phyloP scores from a whole-genome alignment of 1,140 invertebrate species.

The Pachypeltis micranthus region DNA sequence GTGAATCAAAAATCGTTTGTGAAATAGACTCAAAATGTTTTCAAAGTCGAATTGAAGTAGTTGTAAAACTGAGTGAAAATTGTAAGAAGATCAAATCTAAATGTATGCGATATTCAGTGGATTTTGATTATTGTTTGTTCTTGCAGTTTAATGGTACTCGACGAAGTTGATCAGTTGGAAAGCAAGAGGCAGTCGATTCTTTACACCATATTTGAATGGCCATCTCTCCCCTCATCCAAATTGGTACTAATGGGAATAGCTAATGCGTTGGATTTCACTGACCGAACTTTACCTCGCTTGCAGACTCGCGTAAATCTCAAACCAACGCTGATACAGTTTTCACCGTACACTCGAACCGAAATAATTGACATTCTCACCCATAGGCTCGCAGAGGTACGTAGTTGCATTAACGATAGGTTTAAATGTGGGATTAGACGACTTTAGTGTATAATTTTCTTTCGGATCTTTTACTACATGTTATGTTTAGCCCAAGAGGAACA shows the following conservation, averaged over 20 bases:
- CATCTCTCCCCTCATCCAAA: slow-evolving; percentile 51
- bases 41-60: too few relatives aligned
- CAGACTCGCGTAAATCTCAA: slow-evolving; percentile 58
- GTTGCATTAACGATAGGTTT: too few relatives aligned
- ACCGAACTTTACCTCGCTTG: slow-evolving; percentile 75
- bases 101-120: slow-evolving; percentile 9
- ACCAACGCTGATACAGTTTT: slow-evolving; percentile 72
- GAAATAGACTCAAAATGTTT: too few relatives aligned
- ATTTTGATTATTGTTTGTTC: slow-evolving; percentile 18
- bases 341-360: slow-evolving; percentile 82
- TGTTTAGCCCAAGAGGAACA: too few relatives aligned
- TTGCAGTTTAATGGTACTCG: slow-evolving; percentile 73
- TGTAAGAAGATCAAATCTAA: background rate
- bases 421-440: too few relatives aligned
- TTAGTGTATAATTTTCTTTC: too few relatives aligned
- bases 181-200: slow-evolving; percentile 74
- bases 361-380: slow-evolving; percentile 75
- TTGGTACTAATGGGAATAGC: slow-evolving; percentile 85
- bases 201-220: slow-evolving; percentile 91
- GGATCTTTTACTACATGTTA: too few relatives aligned
- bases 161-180: slow-evolving; percentile 90
- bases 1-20: too few relatives aligned
- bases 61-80: too few relatives aligned
- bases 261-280: slow-evolving; percentile 91
- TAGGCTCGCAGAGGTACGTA: slow-evolving; percentile 58